Conservation (phyloP, 2,888 invertebrate species). For the Cataglyphis rosenhaueri region DNA sequence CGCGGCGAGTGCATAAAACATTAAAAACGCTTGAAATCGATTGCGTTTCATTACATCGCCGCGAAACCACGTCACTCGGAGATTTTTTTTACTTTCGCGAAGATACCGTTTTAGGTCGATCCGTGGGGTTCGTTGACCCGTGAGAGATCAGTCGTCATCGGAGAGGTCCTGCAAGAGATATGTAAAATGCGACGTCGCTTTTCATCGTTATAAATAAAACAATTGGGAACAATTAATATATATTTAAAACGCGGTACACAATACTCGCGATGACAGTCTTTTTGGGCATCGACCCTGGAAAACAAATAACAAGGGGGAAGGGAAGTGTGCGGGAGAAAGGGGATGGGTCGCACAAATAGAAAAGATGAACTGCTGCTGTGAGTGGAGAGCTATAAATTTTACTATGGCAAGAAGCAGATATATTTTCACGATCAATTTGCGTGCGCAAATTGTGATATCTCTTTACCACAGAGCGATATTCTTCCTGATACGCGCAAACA, state of each 20-base stretch:
- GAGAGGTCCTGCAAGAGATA: constrained; percentile 51
- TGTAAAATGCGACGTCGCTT: constrained; percentile 48
- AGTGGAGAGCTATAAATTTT: constrained; percentile 37
- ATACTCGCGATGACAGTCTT: constrained; percentile 22
- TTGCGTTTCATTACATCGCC: constrained; percentile 53
- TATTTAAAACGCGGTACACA: constrained; percentile 39
- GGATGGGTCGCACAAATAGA: constrained; percentile 35
- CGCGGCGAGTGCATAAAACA: constrained; percentile 51
- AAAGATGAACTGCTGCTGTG: constrained; percentile 40
- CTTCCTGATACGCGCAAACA: constrained; percentile 9
- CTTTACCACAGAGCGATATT: neutral
- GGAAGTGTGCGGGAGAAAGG: neutral
- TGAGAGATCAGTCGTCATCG: constrained; percentile 46
- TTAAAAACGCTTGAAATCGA: constrained; percentile 52
- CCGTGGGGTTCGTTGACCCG: constrained; percentile 42
- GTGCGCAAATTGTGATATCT: neutral
- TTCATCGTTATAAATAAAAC: constrained; percentile 55
- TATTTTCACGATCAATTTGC: constrained; percentile 40
- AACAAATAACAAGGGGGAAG: constrained; percentile 25
- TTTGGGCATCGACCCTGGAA: constrained; percentile 54
- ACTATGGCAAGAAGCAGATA: constrained; percentile 12
- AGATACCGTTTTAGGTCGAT: constrained; percentile 50
- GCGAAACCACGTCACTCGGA: constrained; percentile 46
- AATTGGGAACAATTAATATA: constrained; percentile 55
- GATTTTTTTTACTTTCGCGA: constrained; percentile 54